phyloP scores from a whole-genome alignment of 2,113 vertebrate species.

The Stegostoma tigrinum region DNA sequence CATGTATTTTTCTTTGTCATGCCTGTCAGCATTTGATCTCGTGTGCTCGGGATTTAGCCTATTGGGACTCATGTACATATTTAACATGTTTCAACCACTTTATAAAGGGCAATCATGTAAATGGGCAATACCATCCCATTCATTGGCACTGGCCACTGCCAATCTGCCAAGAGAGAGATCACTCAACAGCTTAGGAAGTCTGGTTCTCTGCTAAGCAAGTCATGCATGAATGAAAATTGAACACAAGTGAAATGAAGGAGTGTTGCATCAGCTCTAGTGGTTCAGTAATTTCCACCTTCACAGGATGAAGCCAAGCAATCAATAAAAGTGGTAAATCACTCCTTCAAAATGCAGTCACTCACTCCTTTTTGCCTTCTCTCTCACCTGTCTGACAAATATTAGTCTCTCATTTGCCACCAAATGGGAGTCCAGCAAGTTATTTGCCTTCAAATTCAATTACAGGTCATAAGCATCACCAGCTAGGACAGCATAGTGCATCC shows the following conservation, averaged over 20 bases:
- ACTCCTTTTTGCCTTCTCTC: background rate
- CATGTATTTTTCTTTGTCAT: constrained; percentile 24
- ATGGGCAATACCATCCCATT: constrained; percentile 13
- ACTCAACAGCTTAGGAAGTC: background rate
- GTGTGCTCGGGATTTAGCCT: background rate
- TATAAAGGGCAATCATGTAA: background rate
- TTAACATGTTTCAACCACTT: background rate
- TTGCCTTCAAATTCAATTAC: too few relatives aligned
- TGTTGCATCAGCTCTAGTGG: background rate
- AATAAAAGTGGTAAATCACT: background rate
- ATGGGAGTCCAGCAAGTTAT: too few relatives aligned
- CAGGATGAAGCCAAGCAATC: background rate
- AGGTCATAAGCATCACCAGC: too few relatives aligned
- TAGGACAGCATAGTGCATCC: too few relatives aligned
- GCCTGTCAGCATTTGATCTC: constrained; percentile 26
- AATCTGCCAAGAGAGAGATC: background rate
- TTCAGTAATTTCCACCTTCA: background rate
- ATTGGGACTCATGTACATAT: background rate
- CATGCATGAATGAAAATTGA: background rate
- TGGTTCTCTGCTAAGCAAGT: background rate
- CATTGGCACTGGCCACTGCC: background rate
- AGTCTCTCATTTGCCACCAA: background rate
- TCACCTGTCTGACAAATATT: background rate
- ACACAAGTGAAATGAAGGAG: background rate
- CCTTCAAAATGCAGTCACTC: background rate